These are phyloP conservation scores for Urocyon cinereoargenteus DNA, from an alignment of 2,797 vertebrate species.

Conservation along the genomic window DNA sequence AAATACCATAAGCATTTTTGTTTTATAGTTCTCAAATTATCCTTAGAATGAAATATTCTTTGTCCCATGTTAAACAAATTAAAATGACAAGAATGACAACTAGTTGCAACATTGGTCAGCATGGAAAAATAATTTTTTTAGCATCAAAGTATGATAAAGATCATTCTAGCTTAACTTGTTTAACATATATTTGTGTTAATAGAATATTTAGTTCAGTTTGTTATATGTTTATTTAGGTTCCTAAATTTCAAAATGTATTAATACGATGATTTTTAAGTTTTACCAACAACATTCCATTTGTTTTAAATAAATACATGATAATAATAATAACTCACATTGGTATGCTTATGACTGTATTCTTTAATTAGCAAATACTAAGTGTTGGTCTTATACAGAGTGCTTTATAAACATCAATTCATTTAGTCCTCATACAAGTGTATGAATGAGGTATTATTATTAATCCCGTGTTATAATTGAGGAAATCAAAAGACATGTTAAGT, in stretches of 20 bases:
- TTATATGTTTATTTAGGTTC: conserved; percentile 28
- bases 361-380: neutral
- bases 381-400: neutral
- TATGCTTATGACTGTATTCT: neutral
- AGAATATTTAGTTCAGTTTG: neutral
- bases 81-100: neutral
- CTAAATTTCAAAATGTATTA: neutral
- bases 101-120: neutral
- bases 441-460: neutral
- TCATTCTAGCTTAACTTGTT: neutral
- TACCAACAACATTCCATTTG: neutral
- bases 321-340: neutral
- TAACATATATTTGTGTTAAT: conserved; percentile 5
- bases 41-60: neutral
- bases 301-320: conserved; percentile 10
- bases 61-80: neutral
- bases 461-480: neutral
- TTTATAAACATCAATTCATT: neutral
- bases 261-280: neutral
- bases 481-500: neutral
- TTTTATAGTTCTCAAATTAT: neutral
- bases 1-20: neutral
- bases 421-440: neutral
- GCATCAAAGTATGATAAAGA: neutral
- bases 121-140: neutral